These are phyloP conservation scores for Tetranychus cinnabarinus DNA, from an alignment of 1,140 invertebrate species.

Conservation along the genomic window DNA sequence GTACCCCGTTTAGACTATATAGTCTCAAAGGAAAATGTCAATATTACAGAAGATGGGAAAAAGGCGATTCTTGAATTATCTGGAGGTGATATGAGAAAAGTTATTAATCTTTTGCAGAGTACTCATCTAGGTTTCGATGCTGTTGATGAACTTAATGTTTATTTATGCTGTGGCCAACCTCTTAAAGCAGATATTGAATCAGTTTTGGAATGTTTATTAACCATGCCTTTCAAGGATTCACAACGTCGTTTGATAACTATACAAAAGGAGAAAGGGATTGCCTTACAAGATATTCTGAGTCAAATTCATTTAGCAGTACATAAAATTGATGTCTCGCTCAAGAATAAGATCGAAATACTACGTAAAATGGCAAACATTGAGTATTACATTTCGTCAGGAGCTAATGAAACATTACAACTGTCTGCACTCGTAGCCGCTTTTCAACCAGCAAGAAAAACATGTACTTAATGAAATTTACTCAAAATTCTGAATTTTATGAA, in stretches of 20 bases:
- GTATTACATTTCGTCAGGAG: background rate
- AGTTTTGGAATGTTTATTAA: slow-evolving; percentile 68
- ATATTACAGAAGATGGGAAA: slow-evolving; percentile 67
- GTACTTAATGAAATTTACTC: too few species aligned
- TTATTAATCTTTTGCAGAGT: slow-evolving; percentile 76
- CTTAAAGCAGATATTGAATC: slow-evolving; percentile 63
- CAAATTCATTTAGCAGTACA: slow-evolving; percentile 64
- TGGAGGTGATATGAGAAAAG: slow-evolving; percentile 93
- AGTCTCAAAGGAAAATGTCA: slow-evolving; percentile 58
- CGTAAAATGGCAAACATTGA: background rate
- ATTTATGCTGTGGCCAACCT: slow-evolving; percentile 88
- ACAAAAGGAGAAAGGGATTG: slow-evolving; percentile 63
- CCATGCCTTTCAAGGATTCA: slow-evolving; percentile 27
- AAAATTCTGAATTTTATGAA: too few species aligned
- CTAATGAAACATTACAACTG: background rate
- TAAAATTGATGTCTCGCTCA: slow-evolving; percentile 58
- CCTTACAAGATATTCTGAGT: slow-evolving; percentile 65
- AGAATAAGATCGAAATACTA: slow-evolving; percentile 12
- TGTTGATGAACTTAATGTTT: slow-evolving; percentile 77
- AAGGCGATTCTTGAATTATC: slow-evolving; percentile 68
- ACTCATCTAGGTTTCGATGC: slow-evolving; percentile 55
- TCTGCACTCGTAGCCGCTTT: background rate
- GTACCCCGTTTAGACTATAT: slow-evolving; percentile 66
- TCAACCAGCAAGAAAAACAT: background rate
- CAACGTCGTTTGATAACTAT: slow-evolving; percentile 44